Percentiles rank a stretch among this genome's conserved stretches.
Evolutionary conservation across 2,888 invertebrate species (phyloP).

Genomic region (Synanthedon formicaeformis): DNA sequence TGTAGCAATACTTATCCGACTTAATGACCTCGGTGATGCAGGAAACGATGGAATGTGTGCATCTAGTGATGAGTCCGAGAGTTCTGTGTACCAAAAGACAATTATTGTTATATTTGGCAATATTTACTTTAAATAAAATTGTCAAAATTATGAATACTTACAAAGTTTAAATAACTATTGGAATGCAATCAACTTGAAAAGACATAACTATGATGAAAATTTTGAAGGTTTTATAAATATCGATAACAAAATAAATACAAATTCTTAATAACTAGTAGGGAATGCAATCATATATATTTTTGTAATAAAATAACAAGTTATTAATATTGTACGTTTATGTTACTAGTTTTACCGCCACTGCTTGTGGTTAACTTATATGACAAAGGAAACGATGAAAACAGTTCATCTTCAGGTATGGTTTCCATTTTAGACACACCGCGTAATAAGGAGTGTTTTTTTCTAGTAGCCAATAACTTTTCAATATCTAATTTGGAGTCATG

Average conservation of each 20-base stretch:
- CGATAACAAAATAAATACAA: too few relatives aligned
- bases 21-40: conserved; percentile 25
- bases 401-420: conserved; percentile 36
- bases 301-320: too few relatives aligned
- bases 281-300: too few relatives aligned
- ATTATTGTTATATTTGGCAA: not conserved
- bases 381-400: conserved; percentile 11
- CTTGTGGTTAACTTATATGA: too few relatives aligned
- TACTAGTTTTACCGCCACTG: too few relatives aligned
- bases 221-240: too few relatives aligned
- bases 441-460: conserved; percentile 33
- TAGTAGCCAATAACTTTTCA: conserved; percentile 22
- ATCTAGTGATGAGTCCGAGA: conserved; percentile 35
- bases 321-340: too few relatives aligned
- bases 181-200: too few relatives aligned
- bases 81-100: conserved; percentile 16
- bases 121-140: conserved; percentile 1
- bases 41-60: conserved; percentile 31
- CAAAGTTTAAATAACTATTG: too few relatives aligned
- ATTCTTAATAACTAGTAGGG: too few relatives aligned
- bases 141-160: too few relatives aligned
- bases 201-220: too few relatives aligned
- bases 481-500: conserved; percentile 20
- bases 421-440: conserved; percentile 41
- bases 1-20: not conserved